Evolutionary conservation across 2,797 vertebrate genomes (phyloP).

Genomic region (Tadarida brasiliensis): DNA sequence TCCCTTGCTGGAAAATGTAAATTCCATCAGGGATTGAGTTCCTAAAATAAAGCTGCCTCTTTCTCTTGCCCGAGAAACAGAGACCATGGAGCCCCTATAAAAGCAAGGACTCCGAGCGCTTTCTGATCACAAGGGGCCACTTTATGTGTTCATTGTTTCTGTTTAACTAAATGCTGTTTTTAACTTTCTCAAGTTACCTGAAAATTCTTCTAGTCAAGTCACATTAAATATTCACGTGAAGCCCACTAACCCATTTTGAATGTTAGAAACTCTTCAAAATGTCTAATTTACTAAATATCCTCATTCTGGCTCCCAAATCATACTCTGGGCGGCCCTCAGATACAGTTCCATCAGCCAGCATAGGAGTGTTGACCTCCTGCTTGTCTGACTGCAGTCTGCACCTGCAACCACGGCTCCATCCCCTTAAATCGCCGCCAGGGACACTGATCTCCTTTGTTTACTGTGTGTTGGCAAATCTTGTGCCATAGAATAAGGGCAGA

Average conservation of each 20-base stretch:
- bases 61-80: constrained; percentile 12
- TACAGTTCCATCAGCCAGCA: accelerated
- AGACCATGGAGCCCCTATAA: neutral
- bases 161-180: constrained; percentile 36
- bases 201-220: constrained; percentile 1
- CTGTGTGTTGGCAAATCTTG: neutral
- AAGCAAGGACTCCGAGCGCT: neutral
- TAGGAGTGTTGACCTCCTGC: neutral
- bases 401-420: neutral
- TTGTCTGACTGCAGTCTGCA: neutral
- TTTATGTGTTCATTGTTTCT: constrained; percentile 1
- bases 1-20: constrained; percentile 66
- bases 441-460: neutral
- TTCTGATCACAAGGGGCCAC: neutral
- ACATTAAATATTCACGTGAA: constrained; percentile 52
- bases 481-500: neutral
- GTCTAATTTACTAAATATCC: neutral
- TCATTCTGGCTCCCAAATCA: neutral
- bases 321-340: neutral
- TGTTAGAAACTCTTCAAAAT: constrained; percentile 3
- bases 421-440: neutral
- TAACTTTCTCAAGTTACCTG: constrained; percentile 9
- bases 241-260: neutral
- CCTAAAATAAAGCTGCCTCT: constrained; percentile 42
- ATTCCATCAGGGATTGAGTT: constrained; percentile 48